Evolutionary conservation across 2,888 invertebrate species (phyloP).

Genomic region (Cetonia aurata): DNA sequence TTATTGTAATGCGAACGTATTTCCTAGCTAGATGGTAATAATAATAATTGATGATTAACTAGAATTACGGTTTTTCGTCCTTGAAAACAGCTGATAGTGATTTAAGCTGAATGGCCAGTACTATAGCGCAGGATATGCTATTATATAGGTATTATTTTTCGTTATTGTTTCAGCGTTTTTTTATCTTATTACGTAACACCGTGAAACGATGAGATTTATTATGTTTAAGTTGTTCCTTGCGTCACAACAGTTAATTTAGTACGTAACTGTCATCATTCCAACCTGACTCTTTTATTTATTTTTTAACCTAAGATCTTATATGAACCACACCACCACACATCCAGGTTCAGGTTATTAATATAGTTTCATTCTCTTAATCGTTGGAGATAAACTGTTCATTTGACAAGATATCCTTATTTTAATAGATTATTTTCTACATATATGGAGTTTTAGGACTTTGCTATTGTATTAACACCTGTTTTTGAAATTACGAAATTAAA

Average conservation of each 20-base stretch:
- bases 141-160: constrained; percentile 9
- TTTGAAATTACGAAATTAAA: too few species aligned
- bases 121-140: constrained; percentile 13
- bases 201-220: constrained; percentile 20
- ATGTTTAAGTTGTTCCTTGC: constrained; percentile 15
- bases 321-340: too few species aligned
- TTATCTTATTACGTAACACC: constrained; percentile 1
- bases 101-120: constrained; percentile 27
- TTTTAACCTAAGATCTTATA: too few species aligned
- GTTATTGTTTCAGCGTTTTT: constrained; percentile 8
- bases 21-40: too few species aligned
- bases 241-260: constrained; percentile 1
- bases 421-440: too few species aligned
- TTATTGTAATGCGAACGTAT: too few species aligned
- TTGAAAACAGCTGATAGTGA: constrained; percentile 35
- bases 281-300: background rate
- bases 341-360: too few species aligned
- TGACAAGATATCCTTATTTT: too few species aligned
- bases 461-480: too few species aligned
- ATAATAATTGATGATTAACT: constrained; percentile 1
- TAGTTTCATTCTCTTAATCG: too few species aligned
- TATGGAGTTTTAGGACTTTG: too few species aligned
- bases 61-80: constrained; percentile 28
- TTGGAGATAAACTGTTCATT: too few species aligned
- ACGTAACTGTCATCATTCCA: background rate